A percentile compares a stretch with the other conserved stretches of the same genome.
phyloP scores from a whole-genome alignment of 2,797 vertebrate species.

The Borostomias antarcticus region DNA sequence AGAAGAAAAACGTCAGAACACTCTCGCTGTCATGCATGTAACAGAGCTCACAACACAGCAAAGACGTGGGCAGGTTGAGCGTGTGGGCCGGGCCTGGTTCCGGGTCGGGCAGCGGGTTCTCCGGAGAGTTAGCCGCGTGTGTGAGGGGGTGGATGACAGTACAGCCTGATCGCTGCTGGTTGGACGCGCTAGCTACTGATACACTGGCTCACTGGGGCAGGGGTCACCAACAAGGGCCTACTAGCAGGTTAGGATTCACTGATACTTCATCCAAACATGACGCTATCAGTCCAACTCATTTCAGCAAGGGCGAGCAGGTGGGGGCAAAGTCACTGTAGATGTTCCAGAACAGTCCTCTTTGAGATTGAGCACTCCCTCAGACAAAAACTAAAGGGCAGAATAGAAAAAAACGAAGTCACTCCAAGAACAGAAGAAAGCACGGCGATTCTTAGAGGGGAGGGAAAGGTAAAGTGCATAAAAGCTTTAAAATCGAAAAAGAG shows the following conservation, averaged over 20 bases:
- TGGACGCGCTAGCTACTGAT: constrained; percentile 30
- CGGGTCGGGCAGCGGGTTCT: constrained; percentile 45
- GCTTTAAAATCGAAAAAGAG: constrained; percentile 71
- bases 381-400: constrained; percentile 40
- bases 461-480: constrained; percentile 82
- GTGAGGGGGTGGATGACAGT: constrained; percentile 6
- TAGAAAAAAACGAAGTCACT: constrained; percentile 21
- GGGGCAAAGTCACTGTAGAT: constrained; percentile 43
- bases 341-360: neutral
- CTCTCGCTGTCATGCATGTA: constrained; percentile 75
- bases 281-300: constrained; percentile 46
- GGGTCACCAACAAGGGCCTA: constrained; percentile 25
- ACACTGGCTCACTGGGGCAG: constrained; percentile 36
- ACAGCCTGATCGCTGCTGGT: constrained; percentile 40
- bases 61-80: constrained; percentile 55
- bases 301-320: constrained; percentile 46
- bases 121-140: constrained; percentile 15
- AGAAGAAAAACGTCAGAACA: constrained; percentile 56
- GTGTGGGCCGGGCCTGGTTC: constrained; percentile 39
- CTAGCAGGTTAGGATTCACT: constrained; percentile 26
- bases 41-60: constrained; percentile 71
- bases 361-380: constrained; percentile 56
- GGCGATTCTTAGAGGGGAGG: constrained; percentile 52
- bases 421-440: constrained; percentile 15
- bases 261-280: constrained; percentile 44